Conservation (phyloP, 2,888 invertebrate genomes). For the Sesia apiformis region DNA sequence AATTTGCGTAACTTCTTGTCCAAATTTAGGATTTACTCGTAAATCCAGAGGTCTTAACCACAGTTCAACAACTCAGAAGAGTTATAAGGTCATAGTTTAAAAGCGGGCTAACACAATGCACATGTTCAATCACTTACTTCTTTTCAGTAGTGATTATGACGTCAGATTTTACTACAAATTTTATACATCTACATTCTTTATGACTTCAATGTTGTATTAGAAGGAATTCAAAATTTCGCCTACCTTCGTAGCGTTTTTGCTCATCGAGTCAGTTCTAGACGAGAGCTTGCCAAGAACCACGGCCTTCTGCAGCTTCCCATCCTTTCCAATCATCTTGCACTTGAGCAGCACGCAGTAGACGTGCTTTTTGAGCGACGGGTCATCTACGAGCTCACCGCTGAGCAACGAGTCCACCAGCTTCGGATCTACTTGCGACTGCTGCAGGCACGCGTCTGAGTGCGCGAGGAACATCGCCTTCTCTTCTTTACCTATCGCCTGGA, state of each 20-base stretch:
- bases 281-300: constrained; percentile 41
- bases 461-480: constrained; percentile 59
- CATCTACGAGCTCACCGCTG: constrained; percentile 29
- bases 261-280: constrained; percentile 20
- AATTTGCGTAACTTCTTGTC: too few relatives aligned
- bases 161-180: too few relatives aligned
- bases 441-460: constrained; percentile 50
- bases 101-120: too few relatives aligned
- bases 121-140: too few relatives aligned
- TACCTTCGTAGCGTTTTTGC: constrained; percentile 48
- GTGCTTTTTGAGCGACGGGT: constrained; percentile 35
- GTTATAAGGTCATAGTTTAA: too few relatives aligned
- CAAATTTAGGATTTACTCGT: too few relatives aligned
- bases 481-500: constrained; percentile 46
- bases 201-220: too few relatives aligned
- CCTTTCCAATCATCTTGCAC: constrained; percentile 59
- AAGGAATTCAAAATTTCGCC: background rate
- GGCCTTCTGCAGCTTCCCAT: constrained; percentile 57
- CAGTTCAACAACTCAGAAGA: too few relatives aligned
- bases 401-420: constrained; percentile 33
- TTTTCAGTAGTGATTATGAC: too few relatives aligned
- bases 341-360: constrained; percentile 57
- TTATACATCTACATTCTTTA: too few relatives aligned
- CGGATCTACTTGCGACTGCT: constrained; percentile 31
- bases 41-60: too few relatives aligned